Base-by-base conservation (phyloP, 2,113 vertebrate species). In the Tinamus guttatus region DNA sequence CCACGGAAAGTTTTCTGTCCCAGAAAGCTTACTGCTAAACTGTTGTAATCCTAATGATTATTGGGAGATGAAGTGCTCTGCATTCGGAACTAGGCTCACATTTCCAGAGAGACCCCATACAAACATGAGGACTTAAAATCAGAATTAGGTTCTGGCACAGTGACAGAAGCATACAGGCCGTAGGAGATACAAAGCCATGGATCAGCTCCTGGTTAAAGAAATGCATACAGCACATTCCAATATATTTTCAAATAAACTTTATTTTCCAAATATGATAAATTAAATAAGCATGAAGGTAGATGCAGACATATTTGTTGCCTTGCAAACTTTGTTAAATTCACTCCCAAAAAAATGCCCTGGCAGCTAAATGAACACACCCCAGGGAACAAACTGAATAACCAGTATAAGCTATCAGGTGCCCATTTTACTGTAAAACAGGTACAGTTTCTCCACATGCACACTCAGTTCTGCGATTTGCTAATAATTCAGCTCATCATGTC, bases 271-370 rank as follows among this genome's bases (percentile, higher is more conserved):
- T 5, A 82, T 51, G 79, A 89, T 80, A 78, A 77, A 94, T 87
- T 90, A 96, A 97, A 85, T 90, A 90, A 96, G 19, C 51, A 83
- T 59, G 51, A 65, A 89, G 94, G 68, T 62, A 86, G 83, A 95
- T 96, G 93, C 83, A 93, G 85, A 89, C 59, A 21, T 85, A 70
- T 25, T 59, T 45, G 52, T 38, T 74, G 81, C 80, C 62, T 85
- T 96, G 90, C 77, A 85, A 82, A 92, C 73, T 93, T 54, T 10
- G 17, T 96, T 94, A 87, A 94, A 90, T 91, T 93, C 45, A 91
- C 60, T 95, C 67, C 85, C 92, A 56, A 77, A 95, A 49, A 96
- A 95, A 93, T 76, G 81, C 81, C 90, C 80, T 94, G 91, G 90
- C 93, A 91, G 88, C 30, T 64, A 89, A 93, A 56, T 76, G 51